Evolutionary conservation across 2,888 invertebrate species (phyloP).

Genomic region (Gnatocerus cornutus): DNA sequence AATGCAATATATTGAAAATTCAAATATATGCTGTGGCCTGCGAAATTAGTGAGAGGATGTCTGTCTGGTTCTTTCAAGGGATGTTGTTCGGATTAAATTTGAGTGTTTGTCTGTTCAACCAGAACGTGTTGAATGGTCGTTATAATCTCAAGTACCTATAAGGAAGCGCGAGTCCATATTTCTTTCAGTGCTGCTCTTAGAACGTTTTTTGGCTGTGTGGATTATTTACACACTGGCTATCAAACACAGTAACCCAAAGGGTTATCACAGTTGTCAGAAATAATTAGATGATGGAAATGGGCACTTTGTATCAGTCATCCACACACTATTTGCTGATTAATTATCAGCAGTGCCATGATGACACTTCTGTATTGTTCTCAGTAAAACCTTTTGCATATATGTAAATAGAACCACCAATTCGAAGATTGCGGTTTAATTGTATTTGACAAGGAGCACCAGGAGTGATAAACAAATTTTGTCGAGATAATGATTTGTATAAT

Average conservation of each 20-base stretch:
- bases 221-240: conserved; percentile 64
- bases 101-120: conserved; percentile 23
- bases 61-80: neutral
- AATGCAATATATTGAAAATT: conserved; percentile 13
- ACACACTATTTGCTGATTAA: conserved; percentile 71
- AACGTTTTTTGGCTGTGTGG: conserved; percentile 42
- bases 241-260: conserved; percentile 69
- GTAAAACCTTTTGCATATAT: conserved; percentile 60
- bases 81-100: conserved; percentile 9
- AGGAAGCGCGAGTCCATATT: conserved; percentile 18
- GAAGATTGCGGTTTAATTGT: conserved; percentile 45
- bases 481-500: conserved; percentile 43
- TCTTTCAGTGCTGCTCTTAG: conserved; percentile 36
- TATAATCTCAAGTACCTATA: conserved; percentile 27
- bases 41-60: too few relatives aligned
- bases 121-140: conserved; percentile 28
- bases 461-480: conserved; percentile 36
- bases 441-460: conserved; percentile 34
- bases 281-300: conserved; percentile 71
- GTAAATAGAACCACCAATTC: conserved; percentile 54
- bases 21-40: neutral
- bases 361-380: conserved; percentile 65
- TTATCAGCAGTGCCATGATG: conserved; percentile 67
- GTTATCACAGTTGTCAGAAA: conserved; percentile 69
- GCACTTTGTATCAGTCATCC: conserved; percentile 72